These are phyloP conservation scores for Philereme vetulata DNA, from an alignment of 2,888 invertebrate species.

Conservation along the genomic window DNA sequence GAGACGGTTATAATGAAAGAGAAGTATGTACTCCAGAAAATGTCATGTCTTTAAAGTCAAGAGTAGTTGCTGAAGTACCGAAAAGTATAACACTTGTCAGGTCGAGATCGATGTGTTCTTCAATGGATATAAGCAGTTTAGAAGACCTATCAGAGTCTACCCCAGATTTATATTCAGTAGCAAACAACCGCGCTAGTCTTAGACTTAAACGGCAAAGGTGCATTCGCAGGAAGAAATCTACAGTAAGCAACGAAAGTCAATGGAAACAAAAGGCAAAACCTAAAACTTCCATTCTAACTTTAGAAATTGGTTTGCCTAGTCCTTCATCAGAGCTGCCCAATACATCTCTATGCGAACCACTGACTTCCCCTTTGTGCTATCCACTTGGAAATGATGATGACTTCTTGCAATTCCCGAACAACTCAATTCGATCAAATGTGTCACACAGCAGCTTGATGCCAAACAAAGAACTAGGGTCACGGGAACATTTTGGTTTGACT, in stretches of 20 bases:
- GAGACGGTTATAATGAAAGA: slow-evolving; percentile 77
- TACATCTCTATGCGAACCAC: slow-evolving; percentile 62
- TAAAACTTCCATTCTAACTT: slow-evolving; percentile 64
- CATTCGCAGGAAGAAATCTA: slow-evolving; percentile 81
- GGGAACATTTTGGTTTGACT: slow-evolving; percentile 73
- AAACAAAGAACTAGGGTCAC: slow-evolving; percentile 57
- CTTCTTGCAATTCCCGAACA: slow-evolving; percentile 43
- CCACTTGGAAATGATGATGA: slow-evolving; percentile 47
- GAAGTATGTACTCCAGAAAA: slow-evolving; percentile 78
- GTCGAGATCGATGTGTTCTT: slow-evolving; percentile 69
- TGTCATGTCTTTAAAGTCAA: slow-evolving; percentile 45
- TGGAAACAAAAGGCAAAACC: slow-evolving; percentile 53
- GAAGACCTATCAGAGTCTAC: slow-evolving; percentile 64
- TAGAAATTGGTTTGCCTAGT: slow-evolving; percentile 76
- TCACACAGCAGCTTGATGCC: slow-evolving; percentile 75
- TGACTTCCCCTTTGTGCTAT: slow-evolving; percentile 57
- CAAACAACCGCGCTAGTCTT: slow-evolving; percentile 58
- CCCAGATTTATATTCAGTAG: slow-evolving; percentile 62
- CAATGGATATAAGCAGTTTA: slow-evolving; percentile 53
- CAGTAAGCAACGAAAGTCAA: slow-evolving; percentile 69
- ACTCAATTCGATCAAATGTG: slow-evolving; percentile 63
- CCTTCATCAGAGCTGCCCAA: slow-evolving; percentile 67
- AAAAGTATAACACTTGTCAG: slow-evolving; percentile 52
- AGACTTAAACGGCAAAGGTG: slow-evolving; percentile 83
- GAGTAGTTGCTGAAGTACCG: slow-evolving; percentile 39